A percentile compares a stretch with the other conserved stretches of the same genome.
phyloP scores from a whole-genome alignment of 2,797 vertebrate species.

The Coregonus suidteri region DNA sequence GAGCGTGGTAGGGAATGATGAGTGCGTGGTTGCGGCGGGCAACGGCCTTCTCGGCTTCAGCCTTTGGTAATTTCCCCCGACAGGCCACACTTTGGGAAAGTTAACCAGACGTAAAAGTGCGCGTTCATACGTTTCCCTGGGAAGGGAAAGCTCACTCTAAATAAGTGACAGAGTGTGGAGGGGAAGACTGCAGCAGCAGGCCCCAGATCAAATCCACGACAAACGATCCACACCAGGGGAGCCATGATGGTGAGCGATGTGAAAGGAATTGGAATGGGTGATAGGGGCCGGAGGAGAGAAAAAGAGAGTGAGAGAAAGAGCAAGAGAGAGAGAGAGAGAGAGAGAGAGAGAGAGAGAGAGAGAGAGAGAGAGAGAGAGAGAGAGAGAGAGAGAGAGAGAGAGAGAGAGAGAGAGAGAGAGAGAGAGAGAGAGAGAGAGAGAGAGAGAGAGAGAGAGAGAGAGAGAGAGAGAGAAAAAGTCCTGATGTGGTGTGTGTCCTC shows the following conservation, averaged over 20 bases:
- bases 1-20: background rate
- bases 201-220: no score
- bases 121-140: background rate
- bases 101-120: slow-evolving; percentile 29
- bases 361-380: slow-evolving; percentile 31
- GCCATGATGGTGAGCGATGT: background rate
- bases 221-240: background rate
- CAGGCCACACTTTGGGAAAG: slow-evolving; percentile 23
- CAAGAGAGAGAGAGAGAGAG: slow-evolving; percentile 19
- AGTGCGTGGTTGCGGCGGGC: background rate
- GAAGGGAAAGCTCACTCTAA: background rate
- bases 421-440: slow-evolving; percentile 30
- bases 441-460: slow-evolving; percentile 27
- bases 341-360: no score
- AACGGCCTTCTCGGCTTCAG: slow-evolving; percentile 13
- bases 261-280: slow-evolving; percentile 15
- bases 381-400: background rate
- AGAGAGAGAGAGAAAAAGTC: background rate
- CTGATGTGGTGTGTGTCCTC: slow-evolving; percentile 27
- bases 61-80: slow-evolving; percentile 27
- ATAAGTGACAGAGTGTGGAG: background rate
- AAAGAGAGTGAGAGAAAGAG: slow-evolving; percentile 8
- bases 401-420: slow-evolving; percentile 10
- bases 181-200: slow-evolving; percentile 1
- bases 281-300: background rate